Evolutionary conservation across 1,140 invertebrate genomes (phyloP).

Genomic region (Caerostris extrusa): DNA sequence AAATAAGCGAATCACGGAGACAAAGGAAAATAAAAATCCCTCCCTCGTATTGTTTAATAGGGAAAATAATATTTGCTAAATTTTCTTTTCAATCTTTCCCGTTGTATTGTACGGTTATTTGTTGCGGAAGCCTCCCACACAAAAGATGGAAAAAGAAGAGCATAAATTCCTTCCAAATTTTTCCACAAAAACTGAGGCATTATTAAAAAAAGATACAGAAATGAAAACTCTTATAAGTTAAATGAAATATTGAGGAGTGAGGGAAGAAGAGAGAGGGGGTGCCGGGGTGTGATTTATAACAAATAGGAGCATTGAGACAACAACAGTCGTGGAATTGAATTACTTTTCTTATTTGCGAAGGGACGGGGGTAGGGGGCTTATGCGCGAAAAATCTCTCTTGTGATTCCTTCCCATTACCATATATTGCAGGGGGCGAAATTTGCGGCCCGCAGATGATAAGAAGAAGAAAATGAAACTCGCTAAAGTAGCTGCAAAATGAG

Average conservation of each 20-base stretch:
- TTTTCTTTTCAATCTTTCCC: neutral
- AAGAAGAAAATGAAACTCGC: constrained; percentile 31
- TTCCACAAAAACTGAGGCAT: neutral
- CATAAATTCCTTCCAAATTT: neutral
- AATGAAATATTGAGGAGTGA: constrained; percentile 44
- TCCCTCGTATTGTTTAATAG: neutral
- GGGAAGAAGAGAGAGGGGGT: constrained; percentile 15
- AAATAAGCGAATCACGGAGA: neutral
- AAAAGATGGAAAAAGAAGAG: neutral
- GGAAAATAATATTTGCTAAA: constrained; percentile 12
- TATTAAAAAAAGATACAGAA: neutral
- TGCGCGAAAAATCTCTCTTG: constrained; percentile 44
- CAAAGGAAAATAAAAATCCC: neutral
- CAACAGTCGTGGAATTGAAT: constrained; percentile 53
- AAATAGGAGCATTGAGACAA: constrained; percentile 53
- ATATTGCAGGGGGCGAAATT: constrained; percentile 64
- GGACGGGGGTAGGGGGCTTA: neutral
- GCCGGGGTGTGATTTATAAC: constrained; percentile 49
- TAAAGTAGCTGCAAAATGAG: constrained; percentile 69
- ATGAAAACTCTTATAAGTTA: constrained; percentile 38
- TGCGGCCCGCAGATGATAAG: constrained; percentile 59
- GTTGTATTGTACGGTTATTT: neutral
- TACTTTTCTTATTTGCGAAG: constrained; percentile 53
- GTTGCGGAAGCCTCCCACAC: neutral
- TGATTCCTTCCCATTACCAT: constrained; percentile 62